These are phyloP conservation scores for Hippoglossus stenolepis DNA, from an alignment of 2,113 vertebrate species.

Conservation along the genomic window DNA sequence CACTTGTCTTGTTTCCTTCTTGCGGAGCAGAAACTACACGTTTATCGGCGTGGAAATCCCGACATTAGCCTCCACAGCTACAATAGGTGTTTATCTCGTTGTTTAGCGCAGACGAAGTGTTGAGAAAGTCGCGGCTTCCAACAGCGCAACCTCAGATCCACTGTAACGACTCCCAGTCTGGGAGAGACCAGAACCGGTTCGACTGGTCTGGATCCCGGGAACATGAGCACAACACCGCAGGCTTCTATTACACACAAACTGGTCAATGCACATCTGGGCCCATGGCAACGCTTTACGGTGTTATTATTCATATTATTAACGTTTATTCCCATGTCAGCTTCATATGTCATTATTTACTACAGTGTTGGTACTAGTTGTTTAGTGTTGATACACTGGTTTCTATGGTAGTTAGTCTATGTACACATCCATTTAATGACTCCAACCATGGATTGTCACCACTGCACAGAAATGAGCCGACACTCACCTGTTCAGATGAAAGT, in stretches of 20 bases:
- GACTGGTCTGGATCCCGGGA: conserved; percentile 39
- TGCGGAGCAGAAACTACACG: background rate
- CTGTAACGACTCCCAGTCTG: background rate
- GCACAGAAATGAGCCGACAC: background rate
- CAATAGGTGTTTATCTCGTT: conserved; percentile 3
- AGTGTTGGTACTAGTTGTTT: background rate
- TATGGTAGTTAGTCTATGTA: too few relatives aligned
- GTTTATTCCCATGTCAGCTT: too few relatives aligned
- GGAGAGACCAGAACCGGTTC: conserved; percentile 47
- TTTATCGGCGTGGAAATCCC: background rate
- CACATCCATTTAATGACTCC: too few relatives aligned
- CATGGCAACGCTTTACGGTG: background rate
- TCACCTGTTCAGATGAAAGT: conserved; percentile 56
- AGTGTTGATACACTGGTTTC: too few relatives aligned
- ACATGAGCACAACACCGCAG: background rate
- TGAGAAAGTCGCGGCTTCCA: conserved; percentile 53
- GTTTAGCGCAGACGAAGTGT: conserved; percentile 53
- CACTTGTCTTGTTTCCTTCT: too few relatives aligned
- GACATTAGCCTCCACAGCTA: too few relatives aligned
- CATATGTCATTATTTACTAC: background rate
- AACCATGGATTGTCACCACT: background rate
- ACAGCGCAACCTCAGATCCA: conserved; percentile 45
- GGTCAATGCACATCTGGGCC: background rate
- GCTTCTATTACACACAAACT: background rate
- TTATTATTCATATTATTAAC: too few relatives aligned